These are phyloP conservation scores for Pongo pygmaeus DNA, from an alignment of 2,113 vertebrate species.

Conservation along the genomic window DNA sequence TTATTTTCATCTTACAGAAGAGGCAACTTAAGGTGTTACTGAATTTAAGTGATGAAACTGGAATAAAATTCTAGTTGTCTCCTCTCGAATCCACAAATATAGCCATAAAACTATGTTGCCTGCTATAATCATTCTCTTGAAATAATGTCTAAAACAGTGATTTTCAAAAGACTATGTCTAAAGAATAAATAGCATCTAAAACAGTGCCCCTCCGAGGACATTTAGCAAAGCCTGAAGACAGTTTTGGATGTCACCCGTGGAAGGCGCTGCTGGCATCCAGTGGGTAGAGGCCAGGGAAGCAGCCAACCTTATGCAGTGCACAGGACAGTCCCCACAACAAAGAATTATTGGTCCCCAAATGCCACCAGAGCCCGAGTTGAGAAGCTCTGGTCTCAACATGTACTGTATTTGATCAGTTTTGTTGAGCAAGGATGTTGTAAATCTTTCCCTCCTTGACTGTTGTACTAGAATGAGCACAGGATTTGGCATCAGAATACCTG, in stretches of 20 bases:
- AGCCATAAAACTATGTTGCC: background rate
- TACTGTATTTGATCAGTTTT: background rate
- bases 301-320: fast-evolving
- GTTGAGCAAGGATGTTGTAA: background rate
- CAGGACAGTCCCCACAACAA: fast-evolving
- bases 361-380: background rate
- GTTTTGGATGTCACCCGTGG: background rate
- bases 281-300: background rate
- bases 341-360: background rate
- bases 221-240: background rate
- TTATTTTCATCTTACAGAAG: background rate
- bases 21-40: background rate
- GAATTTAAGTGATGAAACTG: background rate
- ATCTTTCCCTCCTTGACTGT: background rate
- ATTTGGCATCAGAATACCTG: background rate
- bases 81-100: background rate
- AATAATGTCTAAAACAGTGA: background rate
- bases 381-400: background rate
- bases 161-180: background rate
- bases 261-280: background rate
- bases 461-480: background rate
- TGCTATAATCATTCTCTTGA: background rate
- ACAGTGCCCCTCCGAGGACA: too few species aligned
- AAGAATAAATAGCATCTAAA: background rate
- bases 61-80: background rate